These are phyloP conservation scores for Meloe dianella DNA, from an alignment of 2,888 invertebrate species.

Conservation along the genomic window DNA sequence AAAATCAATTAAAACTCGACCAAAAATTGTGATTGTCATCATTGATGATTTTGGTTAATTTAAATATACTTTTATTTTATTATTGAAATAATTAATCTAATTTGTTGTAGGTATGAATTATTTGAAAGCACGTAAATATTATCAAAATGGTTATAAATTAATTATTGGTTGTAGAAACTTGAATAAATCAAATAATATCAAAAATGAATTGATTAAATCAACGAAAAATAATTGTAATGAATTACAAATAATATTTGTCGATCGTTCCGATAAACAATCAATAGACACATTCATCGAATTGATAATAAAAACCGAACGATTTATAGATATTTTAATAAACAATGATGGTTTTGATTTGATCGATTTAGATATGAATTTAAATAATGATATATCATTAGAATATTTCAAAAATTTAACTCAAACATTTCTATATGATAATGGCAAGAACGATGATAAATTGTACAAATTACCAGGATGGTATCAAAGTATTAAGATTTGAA, in stretches of 20 bases:
- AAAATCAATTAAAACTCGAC: constrained; percentile 11
- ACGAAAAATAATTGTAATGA: constrained; percentile 23
- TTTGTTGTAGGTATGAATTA: constrained; percentile 31
- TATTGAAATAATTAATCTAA: neutral
- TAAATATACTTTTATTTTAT: neutral
- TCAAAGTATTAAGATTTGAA: constrained; percentile 13
- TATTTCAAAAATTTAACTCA: constrained; percentile 24
- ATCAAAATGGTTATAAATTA: constrained; percentile 23
- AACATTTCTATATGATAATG: constrained; percentile 23
- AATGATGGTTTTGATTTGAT: constrained; percentile 26
- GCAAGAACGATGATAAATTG: neutral
- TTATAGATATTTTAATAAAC: constrained; percentile 27
- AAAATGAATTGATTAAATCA: constrained; percentile 23
- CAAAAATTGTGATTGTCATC: constrained; percentile 18
- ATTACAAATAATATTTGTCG: constrained; percentile 16
- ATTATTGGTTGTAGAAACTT: constrained; percentile 22
- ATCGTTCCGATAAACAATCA: constrained; percentile 18
- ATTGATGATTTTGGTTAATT: constrained; percentile 16
- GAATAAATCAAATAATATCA: constrained; percentile 20
- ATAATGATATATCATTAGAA: constrained; percentile 23
- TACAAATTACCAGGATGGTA: constrained; percentile 18
- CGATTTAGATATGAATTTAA: constrained; percentile 27
- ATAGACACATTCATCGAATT: constrained; percentile 20
- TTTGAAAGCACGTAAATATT: constrained; percentile 27
- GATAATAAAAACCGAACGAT: constrained; percentile 20